Evolutionary conservation across 1,140 invertebrate genomes (phyloP).

Genomic region (Phymastichus coffea): DNA sequence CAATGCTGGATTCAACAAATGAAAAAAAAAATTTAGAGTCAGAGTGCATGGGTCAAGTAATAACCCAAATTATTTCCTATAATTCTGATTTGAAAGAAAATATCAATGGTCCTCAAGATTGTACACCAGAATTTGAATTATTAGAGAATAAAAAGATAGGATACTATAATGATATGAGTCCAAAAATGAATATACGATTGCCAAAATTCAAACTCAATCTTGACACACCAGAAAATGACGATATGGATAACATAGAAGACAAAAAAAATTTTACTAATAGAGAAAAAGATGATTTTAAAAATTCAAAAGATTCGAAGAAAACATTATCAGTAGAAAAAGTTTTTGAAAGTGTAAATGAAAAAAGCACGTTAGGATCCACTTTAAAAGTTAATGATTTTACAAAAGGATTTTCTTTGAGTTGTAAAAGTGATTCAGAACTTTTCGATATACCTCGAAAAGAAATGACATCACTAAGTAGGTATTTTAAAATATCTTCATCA

Average conservation of each 20-base stretch:
- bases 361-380: not conserved
- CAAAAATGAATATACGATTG: slow-evolving; percentile 25
- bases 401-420: not conserved
- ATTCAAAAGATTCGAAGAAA: slow-evolving; percentile 26
- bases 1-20: not conserved
- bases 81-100: not conserved
- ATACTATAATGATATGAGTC: slow-evolving; percentile 31
- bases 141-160: slow-evolving; percentile 12
- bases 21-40: slow-evolving; percentile 5
- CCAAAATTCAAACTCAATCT: slow-evolving; percentile 25
- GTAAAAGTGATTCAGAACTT: not conserved
- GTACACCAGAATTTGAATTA: slow-evolving; percentile 35
- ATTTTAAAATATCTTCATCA: slow-evolving; percentile 11
- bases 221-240: slow-evolving; percentile 28
- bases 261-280: not conserved
- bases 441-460: not conserved
- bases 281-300: not conserved
- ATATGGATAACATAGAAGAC: not conserved
- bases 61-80: not conserved
- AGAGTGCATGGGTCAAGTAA: not conserved
- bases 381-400: not conserved
- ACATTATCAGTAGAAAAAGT: slow-evolving; percentile 33
- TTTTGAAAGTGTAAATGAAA: not conserved
- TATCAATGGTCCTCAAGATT: not conserved
- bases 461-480: not conserved